phyloP scores from a whole-genome alignment of 2,797 vertebrate genomes.

The Sebastes flavidus region DNA sequence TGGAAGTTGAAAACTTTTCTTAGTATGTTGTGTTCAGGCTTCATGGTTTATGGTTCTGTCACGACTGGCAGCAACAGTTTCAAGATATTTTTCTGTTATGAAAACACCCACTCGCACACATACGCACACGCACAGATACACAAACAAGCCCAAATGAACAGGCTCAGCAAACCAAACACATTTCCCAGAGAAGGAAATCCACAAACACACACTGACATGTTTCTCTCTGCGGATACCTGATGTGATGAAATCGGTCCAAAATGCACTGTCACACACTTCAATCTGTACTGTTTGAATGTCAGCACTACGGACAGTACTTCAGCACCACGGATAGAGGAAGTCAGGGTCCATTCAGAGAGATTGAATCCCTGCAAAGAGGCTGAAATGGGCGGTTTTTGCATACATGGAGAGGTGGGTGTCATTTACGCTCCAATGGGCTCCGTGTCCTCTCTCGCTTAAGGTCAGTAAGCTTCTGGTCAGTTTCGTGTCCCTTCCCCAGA shows the following conservation, averaged over 20 bases:
- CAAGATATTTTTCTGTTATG: slow-evolving; percentile 41
- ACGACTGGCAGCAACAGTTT: slow-evolving; percentile 44
- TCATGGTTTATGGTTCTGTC: slow-evolving; percentile 32
- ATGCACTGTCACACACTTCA: slow-evolving; percentile 18
- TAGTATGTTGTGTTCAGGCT: background rate
- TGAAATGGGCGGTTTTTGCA: slow-evolving; percentile 30
- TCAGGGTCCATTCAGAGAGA: slow-evolving; percentile 27
- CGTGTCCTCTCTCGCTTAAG: slow-evolving; percentile 26
- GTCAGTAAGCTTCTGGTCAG: slow-evolving; percentile 40
- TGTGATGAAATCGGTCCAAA: slow-evolving; percentile 33
- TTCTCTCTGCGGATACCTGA: slow-evolving; percentile 42
- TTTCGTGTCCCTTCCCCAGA: slow-evolving; percentile 27
- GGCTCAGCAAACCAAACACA: slow-evolving; percentile 62
- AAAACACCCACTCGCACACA: slow-evolving; percentile 38
- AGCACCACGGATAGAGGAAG: slow-evolving; percentile 36
- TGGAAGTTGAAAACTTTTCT: background rate
- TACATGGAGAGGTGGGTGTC: slow-evolving; percentile 35
- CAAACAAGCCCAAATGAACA: slow-evolving; percentile 55
- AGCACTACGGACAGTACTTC: slow-evolving; percentile 9
- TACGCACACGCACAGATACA: slow-evolving; percentile 25
- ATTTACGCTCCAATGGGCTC: slow-evolving; percentile 30
- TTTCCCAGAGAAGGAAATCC: slow-evolving; percentile 54
- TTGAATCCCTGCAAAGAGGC: slow-evolving; percentile 15
- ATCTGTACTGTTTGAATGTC: slow-evolving; percentile 9
- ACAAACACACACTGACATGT: slow-evolving; percentile 59